Conservation (phyloP, 2,113 vertebrate genomes). For the Rutilus rutilus region DNA sequence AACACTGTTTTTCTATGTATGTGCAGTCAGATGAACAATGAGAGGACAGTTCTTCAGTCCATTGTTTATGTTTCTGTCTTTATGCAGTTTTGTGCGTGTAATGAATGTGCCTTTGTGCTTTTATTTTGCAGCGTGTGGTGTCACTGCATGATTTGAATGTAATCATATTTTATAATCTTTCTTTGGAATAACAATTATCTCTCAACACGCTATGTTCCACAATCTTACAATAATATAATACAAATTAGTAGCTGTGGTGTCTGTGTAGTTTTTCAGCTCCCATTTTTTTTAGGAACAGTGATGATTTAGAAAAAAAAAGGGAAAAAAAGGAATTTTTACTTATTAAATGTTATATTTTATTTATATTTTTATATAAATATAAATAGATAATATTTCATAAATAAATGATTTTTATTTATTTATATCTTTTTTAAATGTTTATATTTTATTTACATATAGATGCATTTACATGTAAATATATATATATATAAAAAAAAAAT, state of each 20-base stretch:
- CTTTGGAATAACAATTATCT: conserved; percentile 42
- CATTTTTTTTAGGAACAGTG: not conserved
- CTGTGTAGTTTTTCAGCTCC: not conserved
- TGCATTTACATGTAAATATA: too few relatives aligned
- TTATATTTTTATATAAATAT: not conserved
- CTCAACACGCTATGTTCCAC: conserved; percentile 2
- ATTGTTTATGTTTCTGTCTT: conserved; percentile 39
- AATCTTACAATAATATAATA: conserved; percentile 16
- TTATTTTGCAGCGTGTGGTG: conserved; percentile 17
- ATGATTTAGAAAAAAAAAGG: not conserved
- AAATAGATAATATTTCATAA: too few relatives aligned
- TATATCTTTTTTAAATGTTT: not conserved
- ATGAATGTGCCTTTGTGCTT: conserved; percentile 48
- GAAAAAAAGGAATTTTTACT: not conserved
- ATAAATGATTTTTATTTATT: not conserved
- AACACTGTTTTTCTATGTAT: conserved; percentile 64
- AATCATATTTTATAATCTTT: conserved; percentile 46
- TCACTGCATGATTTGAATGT: conserved; percentile 42
- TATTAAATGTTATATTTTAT: not conserved
- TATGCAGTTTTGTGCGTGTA: conserved; percentile 36
- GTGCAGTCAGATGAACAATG: conserved; percentile 56
- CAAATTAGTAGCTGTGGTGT: not conserved
- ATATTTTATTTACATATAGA: not conserved
- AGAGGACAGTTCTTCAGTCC: conserved; percentile 40
- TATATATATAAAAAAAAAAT: too few relatives aligned